phyloP scores from a whole-genome alignment of 2,888 invertebrate species.

The Patella caerulea region DNA sequence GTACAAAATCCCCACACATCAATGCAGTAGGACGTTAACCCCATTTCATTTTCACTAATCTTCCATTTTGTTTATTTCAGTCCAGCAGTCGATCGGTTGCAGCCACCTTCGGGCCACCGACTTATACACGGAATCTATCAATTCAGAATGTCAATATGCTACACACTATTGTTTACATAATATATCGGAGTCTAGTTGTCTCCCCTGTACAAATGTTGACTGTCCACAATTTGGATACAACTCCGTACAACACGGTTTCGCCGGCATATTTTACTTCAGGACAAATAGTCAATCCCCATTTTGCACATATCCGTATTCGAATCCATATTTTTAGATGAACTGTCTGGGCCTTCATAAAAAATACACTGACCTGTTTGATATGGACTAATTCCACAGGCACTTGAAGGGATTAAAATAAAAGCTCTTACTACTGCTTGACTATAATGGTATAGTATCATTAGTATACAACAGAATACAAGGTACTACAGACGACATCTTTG shows the following conservation, averaged over 20 bases:
- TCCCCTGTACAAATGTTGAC: conserved; percentile 30
- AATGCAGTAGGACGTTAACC: too few species aligned
- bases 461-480: too few species aligned
- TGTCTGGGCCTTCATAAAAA: too few species aligned
- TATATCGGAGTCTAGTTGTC: conserved; percentile 79
- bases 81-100: conserved; percentile 78
- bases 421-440: too few species aligned
- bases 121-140: conserved; percentile 87
- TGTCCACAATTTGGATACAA: conserved; percentile 45
- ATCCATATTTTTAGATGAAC: not conserved
- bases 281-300: conserved; percentile 27
- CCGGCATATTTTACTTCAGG: conserved; percentile 25
- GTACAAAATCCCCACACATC: too few species aligned
- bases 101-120: conserved; percentile 89
- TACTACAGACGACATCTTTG: too few species aligned
- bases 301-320: conserved; percentile 2
- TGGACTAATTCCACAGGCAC: too few species aligned
- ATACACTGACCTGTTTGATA: too few species aligned
- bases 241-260: conserved; percentile 15
- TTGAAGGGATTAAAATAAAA: too few species aligned
- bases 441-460: too few species aligned
- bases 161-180: conserved; percentile 85
- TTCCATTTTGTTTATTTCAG: too few species aligned
- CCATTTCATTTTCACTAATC: too few species aligned
- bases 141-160: conserved; percentile 80